Evolutionary conservation across 1,140 invertebrate genomes (phyloP), one percentile per base, ranked within the genome.

Genomic region (Anoplolepis gracilipes): DNA sequence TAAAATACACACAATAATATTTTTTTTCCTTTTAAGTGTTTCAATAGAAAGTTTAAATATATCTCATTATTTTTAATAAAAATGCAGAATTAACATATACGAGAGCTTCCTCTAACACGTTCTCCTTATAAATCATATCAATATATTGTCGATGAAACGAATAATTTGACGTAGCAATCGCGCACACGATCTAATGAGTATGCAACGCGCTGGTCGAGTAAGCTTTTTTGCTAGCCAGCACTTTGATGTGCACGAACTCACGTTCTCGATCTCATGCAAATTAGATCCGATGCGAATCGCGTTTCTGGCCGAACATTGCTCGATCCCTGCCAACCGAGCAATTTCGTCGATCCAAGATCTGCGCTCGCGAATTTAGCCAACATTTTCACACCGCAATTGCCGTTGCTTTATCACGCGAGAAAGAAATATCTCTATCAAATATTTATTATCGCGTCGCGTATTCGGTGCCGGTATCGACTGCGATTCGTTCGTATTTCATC

Each of bases 391-490:
- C 78, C 78, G 49, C 28, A 22, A 22, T 10, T 55, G 75, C 75
- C 25, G 64, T 89, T 81, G 64, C 67, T 70, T 42, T 57, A 57
- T 69, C 67, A 49, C 84, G 76, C 78, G 65, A n/a, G 53, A 87
- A 49, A 49, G 62, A 10, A 62, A 85, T 78, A 82, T 88, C 90
- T 65, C 73, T 86, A 87, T 91, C 88, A 77, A 87, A 91, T 85
- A 91, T 85, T 91, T 91, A 92, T 92, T 92, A 92, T 91, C 90
- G 61, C 49, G 39, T 59, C 36, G 39, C 39, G 49, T 46, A 49
- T 55, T 62, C n/a, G 64, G 53, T 36, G 59, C 78, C 69, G 67
- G 64, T 84, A 86, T 90, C 77, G 85, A 85, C 72, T 84, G 33
- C 73, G 13, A 33, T 30, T 85, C 81, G 67, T 76, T 85, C 85